Evolutionary conservation across 2,888 invertebrate species (phyloP).

Genomic region (Polydrusus pterygomalis): DNA sequence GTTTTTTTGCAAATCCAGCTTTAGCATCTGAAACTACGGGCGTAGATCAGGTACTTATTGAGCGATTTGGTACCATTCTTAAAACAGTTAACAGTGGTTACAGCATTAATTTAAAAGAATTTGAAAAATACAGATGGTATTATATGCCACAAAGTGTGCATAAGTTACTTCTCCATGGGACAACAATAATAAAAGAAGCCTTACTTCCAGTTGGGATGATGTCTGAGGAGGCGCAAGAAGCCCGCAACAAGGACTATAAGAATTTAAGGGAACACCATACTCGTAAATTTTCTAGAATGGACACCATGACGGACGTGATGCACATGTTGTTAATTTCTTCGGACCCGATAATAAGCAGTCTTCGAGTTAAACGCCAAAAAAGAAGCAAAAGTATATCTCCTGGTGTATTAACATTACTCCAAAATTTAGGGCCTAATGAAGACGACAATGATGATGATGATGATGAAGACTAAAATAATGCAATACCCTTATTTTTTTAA

Average conservation of each 20-base stretch:
- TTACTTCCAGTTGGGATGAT: conserved; percentile 55
- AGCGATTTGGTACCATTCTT: conserved; percentile 29
- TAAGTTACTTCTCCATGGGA: conserved; percentile 56
- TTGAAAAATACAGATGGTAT: conserved; percentile 55
- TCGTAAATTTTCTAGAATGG: conserved; percentile 39
- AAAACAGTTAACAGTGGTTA: conserved; percentile 44
- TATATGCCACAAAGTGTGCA: conserved; percentile 55
- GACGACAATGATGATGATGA: too few relatives aligned
- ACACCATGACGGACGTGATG: conserved; percentile 50
- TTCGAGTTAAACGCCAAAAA: neutral
- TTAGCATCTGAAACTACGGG: too few relatives aligned
- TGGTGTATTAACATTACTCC: neutral
- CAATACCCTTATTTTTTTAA: too few relatives aligned
- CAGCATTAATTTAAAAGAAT: conserved; percentile 42
- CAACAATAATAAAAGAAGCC: conserved; percentile 52
- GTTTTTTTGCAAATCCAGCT: too few relatives aligned
- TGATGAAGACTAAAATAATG: too few relatives aligned
- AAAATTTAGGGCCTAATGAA: too few relatives aligned
- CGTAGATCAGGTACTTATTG: neutral
- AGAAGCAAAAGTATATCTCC: neutral
- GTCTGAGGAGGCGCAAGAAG: conserved; percentile 57
- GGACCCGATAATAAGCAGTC: conserved; percentile 37
- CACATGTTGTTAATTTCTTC: conserved; percentile 46
- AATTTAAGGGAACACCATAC: conserved; percentile 39
- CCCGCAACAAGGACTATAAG: conserved; percentile 54